Evolutionary conservation across 1,140 invertebrate species (phyloP).

Genomic region (Panagrolaimus sp.): DNA sequence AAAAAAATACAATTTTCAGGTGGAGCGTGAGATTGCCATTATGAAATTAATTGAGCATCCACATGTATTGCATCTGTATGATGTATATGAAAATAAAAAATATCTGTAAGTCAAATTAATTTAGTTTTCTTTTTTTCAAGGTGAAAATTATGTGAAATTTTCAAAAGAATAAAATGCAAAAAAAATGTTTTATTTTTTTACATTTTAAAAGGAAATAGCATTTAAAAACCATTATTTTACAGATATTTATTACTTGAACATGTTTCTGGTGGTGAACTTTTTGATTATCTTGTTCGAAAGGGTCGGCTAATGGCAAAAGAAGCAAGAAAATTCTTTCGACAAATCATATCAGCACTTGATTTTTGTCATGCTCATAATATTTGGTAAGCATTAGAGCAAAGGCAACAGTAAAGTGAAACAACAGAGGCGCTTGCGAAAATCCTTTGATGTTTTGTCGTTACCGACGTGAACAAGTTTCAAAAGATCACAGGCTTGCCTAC

Average conservation of each 20-base stretch:
- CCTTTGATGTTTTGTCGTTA: too few species aligned
- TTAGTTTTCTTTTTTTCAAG: neutral
- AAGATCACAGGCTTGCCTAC: too few species aligned
- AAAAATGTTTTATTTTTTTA: too few species aligned
- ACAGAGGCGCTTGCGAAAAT: too few species aligned
- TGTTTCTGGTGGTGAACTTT: constrained; percentile 95
- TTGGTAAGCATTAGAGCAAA: constrained; percentile 84
- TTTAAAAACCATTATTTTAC: constrained; percentile 56
- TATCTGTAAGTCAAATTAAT: constrained; percentile 77
- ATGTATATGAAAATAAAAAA: constrained; percentile 99
- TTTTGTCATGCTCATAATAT: constrained; percentile 99
- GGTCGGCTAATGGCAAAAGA: constrained; percentile 95
- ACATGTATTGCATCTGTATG: constrained; percentile 90
- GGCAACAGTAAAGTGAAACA: too few species aligned
- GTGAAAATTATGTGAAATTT: neutral
- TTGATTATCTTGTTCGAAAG: constrained; percentile 98
- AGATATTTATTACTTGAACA: constrained; percentile 96
- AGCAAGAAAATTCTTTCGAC: constrained; percentile 91
- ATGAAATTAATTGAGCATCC: constrained; percentile 99
- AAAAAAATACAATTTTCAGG: constrained; percentile 65
- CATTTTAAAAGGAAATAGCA: too few species aligned
- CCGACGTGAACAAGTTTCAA: too few species aligned
- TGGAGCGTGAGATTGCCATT: constrained; percentile 97
- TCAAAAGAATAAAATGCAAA: neutral
- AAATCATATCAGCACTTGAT: constrained; percentile 97